Evolutionary conservation across 2,797 vertebrate species (phyloP), one percentile per base, ranked within the genome.

Genomic region (Lacerta agilis): DNA sequence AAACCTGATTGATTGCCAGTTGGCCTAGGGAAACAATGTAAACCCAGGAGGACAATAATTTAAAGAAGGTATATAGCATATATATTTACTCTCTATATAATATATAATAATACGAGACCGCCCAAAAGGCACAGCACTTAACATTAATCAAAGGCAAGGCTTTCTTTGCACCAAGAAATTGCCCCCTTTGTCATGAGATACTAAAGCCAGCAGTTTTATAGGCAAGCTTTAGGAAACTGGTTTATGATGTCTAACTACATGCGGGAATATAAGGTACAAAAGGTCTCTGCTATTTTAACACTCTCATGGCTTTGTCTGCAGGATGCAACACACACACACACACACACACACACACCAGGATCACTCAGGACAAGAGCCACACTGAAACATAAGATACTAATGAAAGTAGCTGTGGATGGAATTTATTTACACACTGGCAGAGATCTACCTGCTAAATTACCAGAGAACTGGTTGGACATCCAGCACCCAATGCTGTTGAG

Each of bases 161-260:
- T 88, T 89, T 91, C 87, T 82, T 86, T 75, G 76, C 41, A 92
- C 41, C 83, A 77, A 86, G 73, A 94, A 69, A 64, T 20, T 86
- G 5, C 89, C n/a, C 89, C 86, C 89, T 94, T 87, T 93, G 90
- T 94, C 82, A 76, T 90, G 92, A 94, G 87, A n/a, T 92, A 94
- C 69, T 77, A 83, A 90, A 88, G 89, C 86, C 85, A 95, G 78
- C 88, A 92, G 92, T 89, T 90, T 91, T 83, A 85, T 49, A 79
- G 55, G 71, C 71, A 81, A 80, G 83, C 23, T 49, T 55, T 88
- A 38, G 41, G 67, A 85, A 85, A 66, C 36, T 29, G 41, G 83
- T 93, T 93, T 95, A 93, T 93, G 94, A 95, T 94, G 93, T 93
- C 94, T 92, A 91, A 91, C 88, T 88, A 80, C 90, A 86, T 88